A percentile compares a stretch with the other conserved stretches of the same genome.
Evolutionary conservation across 1,140 invertebrate genomes (phyloP).

Genomic region (Plutomurus gul): DNA sequence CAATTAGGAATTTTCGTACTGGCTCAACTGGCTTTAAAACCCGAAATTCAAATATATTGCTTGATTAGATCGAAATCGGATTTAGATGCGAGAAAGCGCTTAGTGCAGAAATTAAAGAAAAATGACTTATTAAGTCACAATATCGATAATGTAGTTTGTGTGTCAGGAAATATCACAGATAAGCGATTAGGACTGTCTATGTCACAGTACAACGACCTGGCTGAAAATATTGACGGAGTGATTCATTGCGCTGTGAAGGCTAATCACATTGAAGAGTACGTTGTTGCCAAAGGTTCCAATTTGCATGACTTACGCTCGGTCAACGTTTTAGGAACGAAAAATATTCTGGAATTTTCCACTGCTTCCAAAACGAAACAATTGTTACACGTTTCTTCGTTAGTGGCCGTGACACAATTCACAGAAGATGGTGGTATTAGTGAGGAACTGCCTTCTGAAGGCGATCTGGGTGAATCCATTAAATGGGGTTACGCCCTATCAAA

Average conservation of each 20-base stretch:
- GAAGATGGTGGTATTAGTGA: background rate
- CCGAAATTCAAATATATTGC: too few relatives aligned
- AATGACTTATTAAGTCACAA: too few relatives aligned
- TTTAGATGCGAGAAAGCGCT: too few relatives aligned
- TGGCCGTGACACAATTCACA: background rate
- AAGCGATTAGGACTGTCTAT: background rate
- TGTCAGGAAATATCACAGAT: background rate
- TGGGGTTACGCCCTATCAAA: constrained; percentile 14
- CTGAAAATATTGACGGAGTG: constrained; percentile 14
- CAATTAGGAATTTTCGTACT: too few relatives aligned
- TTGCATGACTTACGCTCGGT: background rate
- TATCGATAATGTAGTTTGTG: too few relatives aligned
- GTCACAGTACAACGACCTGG: background rate
- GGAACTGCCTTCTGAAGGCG: constrained; percentile 1
- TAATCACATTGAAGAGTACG: too few relatives aligned
- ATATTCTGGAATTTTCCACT: constrained; percentile 21
- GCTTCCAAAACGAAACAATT: background rate
- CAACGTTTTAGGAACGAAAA: constrained; percentile 17
- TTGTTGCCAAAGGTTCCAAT: background rate
- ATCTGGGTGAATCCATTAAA: background rate
- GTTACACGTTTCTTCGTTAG: constrained; percentile 10
- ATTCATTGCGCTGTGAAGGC: constrained; percentile 30
- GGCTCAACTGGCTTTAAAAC: too few relatives aligned
- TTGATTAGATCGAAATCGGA: too few relatives aligned
- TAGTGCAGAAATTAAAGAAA: too few relatives aligned